These are phyloP conservation scores for human (Homo sapiens) DNA, from an alignment of 2,113 vertebrate species.

Conservation along the genomic window GRCh38 chr5:109903001-109903500, in stretches of 20 bases:
- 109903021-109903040: background rate
- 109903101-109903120: constrained; percentile 20
- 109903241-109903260: constrained; percentile 48
- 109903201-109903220: constrained; percentile 28
- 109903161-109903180: constrained; percentile 12
- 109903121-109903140: constrained; percentile 37
- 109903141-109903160: constrained; percentile 45
- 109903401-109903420: background rate
- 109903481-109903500: background rate
- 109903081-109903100: background rate
- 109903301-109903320: background rate
- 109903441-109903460: background rate
- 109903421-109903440: background rate
- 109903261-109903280: constrained; percentile 20
- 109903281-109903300: constrained; percentile 32
- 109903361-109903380: background rate
- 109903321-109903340: constrained; percentile 25
- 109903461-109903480: background rate
- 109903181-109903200: constrained; percentile 46
- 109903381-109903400: background rate
- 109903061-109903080: background rate
- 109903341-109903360: background rate
- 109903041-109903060: background rate
- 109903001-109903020: background rate
- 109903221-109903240: background rate